Base-by-base conservation (phyloP, 2,888 invertebrate species). In the Pogonocherus hispidulus region DNA sequence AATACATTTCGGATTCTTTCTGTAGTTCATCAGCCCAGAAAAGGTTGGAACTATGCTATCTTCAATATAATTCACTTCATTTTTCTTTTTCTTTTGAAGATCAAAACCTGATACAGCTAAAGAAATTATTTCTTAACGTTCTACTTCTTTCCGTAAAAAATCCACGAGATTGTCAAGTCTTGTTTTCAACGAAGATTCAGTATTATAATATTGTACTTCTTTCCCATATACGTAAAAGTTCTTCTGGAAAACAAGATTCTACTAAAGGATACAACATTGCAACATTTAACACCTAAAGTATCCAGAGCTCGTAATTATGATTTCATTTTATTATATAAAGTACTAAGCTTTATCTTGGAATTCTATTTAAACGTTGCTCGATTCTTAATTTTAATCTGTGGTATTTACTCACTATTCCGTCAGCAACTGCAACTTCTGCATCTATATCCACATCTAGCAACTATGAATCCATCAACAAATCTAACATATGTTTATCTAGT, bases 71-170 rank as follows among this genome's bases (percentile, higher is more conserved):
- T n/a, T n/a, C n/a, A n/a, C n/a, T 20, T n/a, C 35, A 3, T 6
- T 5, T 35, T 19, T 19, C 5, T 16, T 6, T 19, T 55, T 55
- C 8, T n/a, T n/a, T 9, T n/a, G n/a, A 8, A 18, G 1, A 19
- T n/a, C 32, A 5, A 35, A 11, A n/a, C n/a, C 27, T 37, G 41
- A 27, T 4, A 23, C 32, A 27, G 54, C 44, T 6, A 22, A 2
- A 32, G 41, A 44, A 66, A 44, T 46, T 23, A n/a, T 60, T 5
- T 60, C 44, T 47, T 63, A 54, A 18, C 54, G 54, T 20, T 67
- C 62, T 9, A 67, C 55, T 55, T 67, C 66, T 20, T 23, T 22
- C 35, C 63, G 9, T 37, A 67, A 51, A 55, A 54, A 62, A 67
- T 14, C n/a, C n/a, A n/a, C n/a, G n/a, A n/a, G n/a, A n/a, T n/a